phyloP scores from a whole-genome alignment of 2,797 vertebrate species.

The Neosilurus mollespiculum region DNA sequence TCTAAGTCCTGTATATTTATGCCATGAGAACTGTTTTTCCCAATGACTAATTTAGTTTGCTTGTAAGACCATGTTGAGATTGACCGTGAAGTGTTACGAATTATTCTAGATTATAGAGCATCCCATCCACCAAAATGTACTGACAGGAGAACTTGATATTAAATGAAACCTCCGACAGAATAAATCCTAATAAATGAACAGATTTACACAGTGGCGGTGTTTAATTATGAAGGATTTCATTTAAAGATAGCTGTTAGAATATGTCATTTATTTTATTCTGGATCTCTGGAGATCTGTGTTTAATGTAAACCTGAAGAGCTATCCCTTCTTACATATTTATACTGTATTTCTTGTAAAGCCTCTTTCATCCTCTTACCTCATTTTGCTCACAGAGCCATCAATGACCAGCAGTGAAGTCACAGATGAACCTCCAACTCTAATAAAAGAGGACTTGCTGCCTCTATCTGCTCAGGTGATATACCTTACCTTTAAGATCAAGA shows the following conservation, averaged over 20 bases:
- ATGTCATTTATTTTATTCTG: background rate
- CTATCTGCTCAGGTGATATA: slow-evolving; percentile 50
- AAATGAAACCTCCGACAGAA: background rate
- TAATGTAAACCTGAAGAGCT: background rate
- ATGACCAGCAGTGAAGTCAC: slow-evolving; percentile 83
- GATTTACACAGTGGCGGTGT: background rate
- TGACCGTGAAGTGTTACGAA: background rate
- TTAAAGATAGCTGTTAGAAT: background rate
- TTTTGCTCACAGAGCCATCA: slow-evolving; percentile 64
- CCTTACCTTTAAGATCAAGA: too few relatives aligned
- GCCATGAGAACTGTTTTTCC: background rate
- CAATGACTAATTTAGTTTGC: background rate
- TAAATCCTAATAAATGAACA: background rate
- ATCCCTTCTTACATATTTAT: background rate
- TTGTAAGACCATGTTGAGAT: background rate
- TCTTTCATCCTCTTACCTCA: background rate
- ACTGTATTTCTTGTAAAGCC: background rate
- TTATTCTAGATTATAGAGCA: background rate
- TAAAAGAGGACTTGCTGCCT: slow-evolving; percentile 89
- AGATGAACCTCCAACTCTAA: slow-evolving; percentile 96
- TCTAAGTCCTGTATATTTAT: background rate
- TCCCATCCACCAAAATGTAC: background rate
- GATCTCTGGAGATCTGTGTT: background rate
- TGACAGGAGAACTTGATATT: background rate
- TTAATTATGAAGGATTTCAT: background rate